Percentiles rank a stretch among this genome's conserved stretches.
Conservation (phyloP, 2,888 invertebrate species). For the Tenodera sinensis region DNA sequence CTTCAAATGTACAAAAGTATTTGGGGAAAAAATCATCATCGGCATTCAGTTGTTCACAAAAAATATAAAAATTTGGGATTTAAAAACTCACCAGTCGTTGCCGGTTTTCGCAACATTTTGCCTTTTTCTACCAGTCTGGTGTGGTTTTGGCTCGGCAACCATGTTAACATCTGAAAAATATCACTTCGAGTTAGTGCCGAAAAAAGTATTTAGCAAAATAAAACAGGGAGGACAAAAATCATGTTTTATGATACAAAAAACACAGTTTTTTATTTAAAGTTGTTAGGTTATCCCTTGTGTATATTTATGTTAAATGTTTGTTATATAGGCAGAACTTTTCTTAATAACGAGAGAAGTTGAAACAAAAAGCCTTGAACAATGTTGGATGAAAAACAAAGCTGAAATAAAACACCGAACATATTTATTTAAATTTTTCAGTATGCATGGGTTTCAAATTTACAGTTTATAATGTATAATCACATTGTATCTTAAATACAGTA, state of each 20-base stretch:
- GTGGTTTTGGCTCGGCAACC: conserved; percentile 72
- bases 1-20: conserved; percentile 1
- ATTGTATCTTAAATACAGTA: background rate
- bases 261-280: background rate
- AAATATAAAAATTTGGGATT: conserved; percentile 18
- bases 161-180: conserved; percentile 66
- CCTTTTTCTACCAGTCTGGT: conserved; percentile 63
- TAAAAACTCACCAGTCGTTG: conserved; percentile 59
- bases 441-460: background rate
- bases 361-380: background rate
- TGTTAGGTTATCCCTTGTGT: background rate
- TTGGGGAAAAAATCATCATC: background rate
- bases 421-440: background rate
- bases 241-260: background rate
- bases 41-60: background rate
- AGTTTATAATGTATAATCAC: background rate
- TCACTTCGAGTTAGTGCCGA: conserved; percentile 29
- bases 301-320: background rate
- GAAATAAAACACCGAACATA: background rate
- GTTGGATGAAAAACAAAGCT: background rate
- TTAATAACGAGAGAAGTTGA: background rate
- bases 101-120: conserved; percentile 64
- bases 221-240: background rate
- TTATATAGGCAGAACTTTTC: background rate
- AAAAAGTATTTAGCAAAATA: background rate